Conservation (phyloP, 2,113 vertebrate genomes). For the Anarhynchus alexandrinus region DNA sequence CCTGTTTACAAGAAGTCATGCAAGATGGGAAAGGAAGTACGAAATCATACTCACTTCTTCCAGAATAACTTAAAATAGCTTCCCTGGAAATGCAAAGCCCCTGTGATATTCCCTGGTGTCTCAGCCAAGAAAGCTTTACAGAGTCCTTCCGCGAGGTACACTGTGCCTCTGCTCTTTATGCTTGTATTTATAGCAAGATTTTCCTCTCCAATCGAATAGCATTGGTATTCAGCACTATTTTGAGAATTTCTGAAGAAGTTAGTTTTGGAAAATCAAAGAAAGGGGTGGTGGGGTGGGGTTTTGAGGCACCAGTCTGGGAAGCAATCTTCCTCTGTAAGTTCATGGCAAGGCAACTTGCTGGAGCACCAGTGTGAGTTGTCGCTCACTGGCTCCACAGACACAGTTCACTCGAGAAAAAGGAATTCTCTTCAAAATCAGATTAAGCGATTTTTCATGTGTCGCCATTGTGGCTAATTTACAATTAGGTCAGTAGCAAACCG, state of each 20-base stretch:
- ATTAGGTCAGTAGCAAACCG: not conserved
- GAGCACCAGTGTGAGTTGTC: not conserved
- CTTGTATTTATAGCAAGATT: not conserved
- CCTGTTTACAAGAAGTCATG: not conserved
- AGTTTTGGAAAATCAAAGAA: not conserved
- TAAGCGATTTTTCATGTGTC: not conserved
- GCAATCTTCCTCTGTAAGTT: not conserved
- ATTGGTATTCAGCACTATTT: not conserved
- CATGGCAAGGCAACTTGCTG: not conserved
- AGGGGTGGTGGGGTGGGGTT: no score
- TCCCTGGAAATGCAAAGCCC: not conserved
- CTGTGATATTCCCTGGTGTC: not conserved
- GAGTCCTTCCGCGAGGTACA: not conserved
- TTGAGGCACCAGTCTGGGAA: not conserved
- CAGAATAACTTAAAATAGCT: not conserved
- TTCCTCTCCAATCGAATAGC: not conserved
- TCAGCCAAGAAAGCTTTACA: not conserved
- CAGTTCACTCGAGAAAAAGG: not conserved
- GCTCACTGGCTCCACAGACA: not conserved
- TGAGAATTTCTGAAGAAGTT: not conserved
- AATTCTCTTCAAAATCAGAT: not conserved
- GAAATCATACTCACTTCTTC: not conserved
- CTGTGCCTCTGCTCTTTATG: not conserved
- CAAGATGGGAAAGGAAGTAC: not conserved
- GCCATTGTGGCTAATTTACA: not conserved